Conservation (phyloP, 2,113 vertebrate species). For the Triplophysa siluroides region DNA sequence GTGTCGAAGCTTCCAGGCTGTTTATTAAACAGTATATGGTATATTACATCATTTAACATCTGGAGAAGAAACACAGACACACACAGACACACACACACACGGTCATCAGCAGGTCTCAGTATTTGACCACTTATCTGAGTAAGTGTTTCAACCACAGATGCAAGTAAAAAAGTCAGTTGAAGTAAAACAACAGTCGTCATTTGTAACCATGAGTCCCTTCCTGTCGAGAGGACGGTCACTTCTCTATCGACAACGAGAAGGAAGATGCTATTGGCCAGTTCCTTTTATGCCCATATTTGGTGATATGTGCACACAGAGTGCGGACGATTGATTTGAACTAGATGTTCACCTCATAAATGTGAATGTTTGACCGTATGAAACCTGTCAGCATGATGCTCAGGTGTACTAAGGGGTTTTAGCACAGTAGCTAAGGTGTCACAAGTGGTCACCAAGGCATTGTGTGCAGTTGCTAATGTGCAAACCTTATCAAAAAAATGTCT, state of each 20-base stretch:
- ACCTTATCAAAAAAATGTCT: too few relatives aligned
- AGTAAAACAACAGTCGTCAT: background rate
- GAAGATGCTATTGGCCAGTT: conserved; percentile 53
- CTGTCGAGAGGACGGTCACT: conserved; percentile 36
- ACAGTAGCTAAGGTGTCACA: too few relatives aligned
- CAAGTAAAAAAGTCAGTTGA: background rate
- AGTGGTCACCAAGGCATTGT: too few relatives aligned
- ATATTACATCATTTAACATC: background rate
- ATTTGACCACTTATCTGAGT: background rate
- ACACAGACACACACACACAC: too few relatives aligned
- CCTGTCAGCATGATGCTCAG: too few relatives aligned
- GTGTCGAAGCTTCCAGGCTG: too few relatives aligned
- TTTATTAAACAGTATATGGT: too few relatives aligned
- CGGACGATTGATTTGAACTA: conserved; percentile 2
- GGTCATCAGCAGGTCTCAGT: background rate
- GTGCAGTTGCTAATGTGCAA: too few relatives aligned
- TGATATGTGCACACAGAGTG: conserved; percentile 47
- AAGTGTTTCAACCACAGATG: background rate
- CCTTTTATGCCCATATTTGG: conserved; percentile 76
- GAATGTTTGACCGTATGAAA: too few relatives aligned
- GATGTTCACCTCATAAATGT: background rate
- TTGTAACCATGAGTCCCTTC: conserved; percentile 8
- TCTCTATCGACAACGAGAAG: conserved; percentile 44
- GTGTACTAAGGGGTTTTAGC: too few relatives aligned
- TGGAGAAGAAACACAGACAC: too few relatives aligned